Evolutionary conservation across 2,888 invertebrate species (phyloP).

Genomic region (Crematogaster levior): DNA sequence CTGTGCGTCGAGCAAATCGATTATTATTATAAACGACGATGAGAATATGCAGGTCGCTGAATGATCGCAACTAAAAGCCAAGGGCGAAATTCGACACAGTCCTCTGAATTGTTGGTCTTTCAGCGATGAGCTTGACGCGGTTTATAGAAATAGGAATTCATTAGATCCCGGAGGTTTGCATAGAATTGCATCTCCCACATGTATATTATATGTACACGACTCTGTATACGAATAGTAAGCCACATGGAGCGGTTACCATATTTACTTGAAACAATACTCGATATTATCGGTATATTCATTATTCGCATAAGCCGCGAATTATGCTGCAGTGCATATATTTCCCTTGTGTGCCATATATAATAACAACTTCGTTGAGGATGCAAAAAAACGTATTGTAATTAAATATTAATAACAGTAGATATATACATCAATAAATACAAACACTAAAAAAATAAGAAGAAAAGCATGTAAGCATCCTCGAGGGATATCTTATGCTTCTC

Average conservation of each 20-base stretch:
- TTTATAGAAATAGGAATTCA: slow-evolving; percentile 69
- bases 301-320: neutral
- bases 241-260: neutral
- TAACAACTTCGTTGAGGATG: neutral
- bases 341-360: neutral
- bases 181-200: slow-evolving; percentile 56
- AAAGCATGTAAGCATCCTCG: neutral
- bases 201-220: neutral
- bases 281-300: slow-evolving; percentile 23
- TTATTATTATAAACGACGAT: neutral
- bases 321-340: neutral
- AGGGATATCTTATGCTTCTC: neutral
- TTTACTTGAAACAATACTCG: slow-evolving; percentile 24
- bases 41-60: neutral
- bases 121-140: neutral
- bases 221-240: neutral
- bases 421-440: neutral
- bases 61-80: neutral
- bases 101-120: slow-evolving; percentile 1
- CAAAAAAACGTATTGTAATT: neutral
- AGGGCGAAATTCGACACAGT: slow-evolving; percentile 1
- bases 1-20: neutral
- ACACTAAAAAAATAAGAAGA: neutral
- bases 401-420: neutral
- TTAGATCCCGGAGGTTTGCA: slow-evolving; percentile 51